Evolutionary conservation across 2,888 invertebrate genomes (phyloP).

Genomic region (Gymnosoma rotundatum): DNA sequence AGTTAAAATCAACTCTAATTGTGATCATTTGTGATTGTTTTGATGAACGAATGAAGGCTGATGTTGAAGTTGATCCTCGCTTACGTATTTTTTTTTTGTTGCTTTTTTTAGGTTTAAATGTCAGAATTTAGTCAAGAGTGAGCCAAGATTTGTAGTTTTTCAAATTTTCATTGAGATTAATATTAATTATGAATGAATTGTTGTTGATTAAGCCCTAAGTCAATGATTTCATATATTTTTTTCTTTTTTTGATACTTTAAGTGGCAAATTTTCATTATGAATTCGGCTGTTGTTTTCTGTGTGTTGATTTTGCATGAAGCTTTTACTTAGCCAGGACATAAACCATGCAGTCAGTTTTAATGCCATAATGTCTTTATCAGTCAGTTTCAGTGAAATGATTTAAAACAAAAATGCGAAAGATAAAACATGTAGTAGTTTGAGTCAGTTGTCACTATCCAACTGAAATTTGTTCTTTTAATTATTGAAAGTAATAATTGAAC

Average conservation of each 20-base stretch:
- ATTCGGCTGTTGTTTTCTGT: conserved; percentile 57
- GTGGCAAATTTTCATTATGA: conserved; percentile 64
- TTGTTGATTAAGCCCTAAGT: conserved; percentile 43
- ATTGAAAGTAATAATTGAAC: neutral
- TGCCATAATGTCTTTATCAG: conserved; percentile 19
- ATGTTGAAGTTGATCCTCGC: conserved; percentile 36
- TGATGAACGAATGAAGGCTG: conserved; percentile 48
- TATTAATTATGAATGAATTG: conserved; percentile 51
- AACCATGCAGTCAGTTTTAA: conserved; percentile 46
- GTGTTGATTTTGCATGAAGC: conserved; percentile 43
- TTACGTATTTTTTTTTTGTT: neutral
- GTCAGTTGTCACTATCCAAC: conserved; percentile 63
- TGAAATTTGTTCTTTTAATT: conserved; percentile 30
- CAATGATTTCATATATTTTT: conserved; percentile 51
- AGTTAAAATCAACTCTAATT: conserved; percentile 66
- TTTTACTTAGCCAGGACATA: conserved; percentile 55
- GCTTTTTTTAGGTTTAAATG: conserved; percentile 14
- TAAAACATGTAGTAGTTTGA: conserved; percentile 20
- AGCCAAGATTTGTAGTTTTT: conserved; percentile 33
- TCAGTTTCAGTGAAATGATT: conserved; percentile 41
- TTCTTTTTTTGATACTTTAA: neutral
- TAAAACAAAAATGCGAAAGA: conserved; percentile 2
- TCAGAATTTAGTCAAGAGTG: conserved; percentile 54
- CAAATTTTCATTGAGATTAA: conserved; percentile 21
- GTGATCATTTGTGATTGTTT: conserved; percentile 54